Evolutionary conservation across 30 jellyfish, hydroid and myxozoan species (phyloP), one percentile per base, ranked within the genome.

Genomic region (Chrysaora quinquecirrha): DNA sequence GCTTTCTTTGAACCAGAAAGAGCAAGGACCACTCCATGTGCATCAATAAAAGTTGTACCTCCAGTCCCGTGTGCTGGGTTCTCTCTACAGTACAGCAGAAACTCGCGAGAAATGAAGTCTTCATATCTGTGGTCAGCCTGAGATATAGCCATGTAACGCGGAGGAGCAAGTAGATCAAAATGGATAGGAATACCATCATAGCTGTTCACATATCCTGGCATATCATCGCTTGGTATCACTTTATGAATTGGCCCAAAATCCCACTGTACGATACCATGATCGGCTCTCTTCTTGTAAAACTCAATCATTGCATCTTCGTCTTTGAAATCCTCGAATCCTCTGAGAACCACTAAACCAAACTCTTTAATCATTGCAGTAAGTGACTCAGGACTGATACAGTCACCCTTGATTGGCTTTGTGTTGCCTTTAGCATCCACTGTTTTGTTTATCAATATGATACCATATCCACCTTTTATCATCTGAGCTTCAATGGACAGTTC

Each of bases 281-380:
- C 30, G 7, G 73, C 48, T 28, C 50, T 47, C n/a, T n/a, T n/a
- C 27, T 35, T 54, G 75, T 82, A 82, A 0, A 30, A 50, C 0
- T 34, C 48, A 0, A 71, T 58, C 69, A 70, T 34, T 2, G 48
- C 82, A 1, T 54, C 64, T 38, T 82, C 93, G 30, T 34, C 58
- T 31, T 69, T 31, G 46, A 82, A 82, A 19, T 82, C 68, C 12
- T 56, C 30, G 64, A 82, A 82, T 19, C 93, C 93, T 54, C 93
- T 60, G n/a, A 82, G 73, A 2, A 82, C 86, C 25, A 82, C 93
- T 23, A 70, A 3, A 33, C 93, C 93, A 61, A 82, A 82, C 48
- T 82, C 93, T 58, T 70, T 34, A 3, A 72, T 31, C 30, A 82
- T 7, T 22, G 77, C 23, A 3, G 81, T 31, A 74, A 64, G 20